Evolutionary conservation across 1,140 invertebrate genomes (phyloP).

Genomic region (Brachionus angularis): DNA sequence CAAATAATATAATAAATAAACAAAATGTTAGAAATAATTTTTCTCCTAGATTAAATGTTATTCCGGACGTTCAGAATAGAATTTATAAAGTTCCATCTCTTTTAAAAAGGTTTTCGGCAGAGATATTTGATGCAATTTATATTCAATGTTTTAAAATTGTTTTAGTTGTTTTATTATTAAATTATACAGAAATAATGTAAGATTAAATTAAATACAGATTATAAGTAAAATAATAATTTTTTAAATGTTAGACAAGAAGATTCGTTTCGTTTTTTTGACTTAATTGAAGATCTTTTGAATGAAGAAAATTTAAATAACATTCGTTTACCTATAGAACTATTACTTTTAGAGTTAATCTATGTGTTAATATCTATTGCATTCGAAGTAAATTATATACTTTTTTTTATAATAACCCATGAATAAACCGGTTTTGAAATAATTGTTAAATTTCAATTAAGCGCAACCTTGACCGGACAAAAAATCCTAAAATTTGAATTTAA

Average conservation of each 20-base stretch:
- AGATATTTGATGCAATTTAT: slow-evolving; percentile 34
- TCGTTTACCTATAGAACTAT: slow-evolving; percentile 1
- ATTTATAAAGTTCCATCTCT: slow-evolving; percentile 32
- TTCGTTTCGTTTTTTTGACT: slow-evolving; percentile 29
- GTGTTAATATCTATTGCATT: slow-evolving; percentile 7
- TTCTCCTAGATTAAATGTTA: slow-evolving; percentile 1
- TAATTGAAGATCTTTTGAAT: slow-evolving; percentile 20
- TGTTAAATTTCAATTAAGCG: too few species aligned
- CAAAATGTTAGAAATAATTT: too few species aligned
- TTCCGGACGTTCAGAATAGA: background rate
- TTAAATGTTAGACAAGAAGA: background rate
- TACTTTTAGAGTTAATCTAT: slow-evolving; percentile 21
- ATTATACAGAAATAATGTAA: slow-evolving; percentile 34
- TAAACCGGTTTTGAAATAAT: slow-evolving; percentile 19
- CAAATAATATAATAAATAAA: too few species aligned
- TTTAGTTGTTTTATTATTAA: slow-evolving; percentile 1
- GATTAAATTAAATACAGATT: background rate
- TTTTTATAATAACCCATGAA: too few species aligned
- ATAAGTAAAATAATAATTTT: background rate
- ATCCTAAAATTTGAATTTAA: too few species aligned
- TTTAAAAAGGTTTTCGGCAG: slow-evolving; percentile 3
- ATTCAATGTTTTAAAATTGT: slow-evolving; percentile 23
- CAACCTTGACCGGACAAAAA: too few species aligned
- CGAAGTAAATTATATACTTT: too few species aligned
- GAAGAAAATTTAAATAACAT: slow-evolving; percentile 22